Conservation (phyloP, 2,113 vertebrate genomes). For the Pyxicephalus adspersus region DNA sequence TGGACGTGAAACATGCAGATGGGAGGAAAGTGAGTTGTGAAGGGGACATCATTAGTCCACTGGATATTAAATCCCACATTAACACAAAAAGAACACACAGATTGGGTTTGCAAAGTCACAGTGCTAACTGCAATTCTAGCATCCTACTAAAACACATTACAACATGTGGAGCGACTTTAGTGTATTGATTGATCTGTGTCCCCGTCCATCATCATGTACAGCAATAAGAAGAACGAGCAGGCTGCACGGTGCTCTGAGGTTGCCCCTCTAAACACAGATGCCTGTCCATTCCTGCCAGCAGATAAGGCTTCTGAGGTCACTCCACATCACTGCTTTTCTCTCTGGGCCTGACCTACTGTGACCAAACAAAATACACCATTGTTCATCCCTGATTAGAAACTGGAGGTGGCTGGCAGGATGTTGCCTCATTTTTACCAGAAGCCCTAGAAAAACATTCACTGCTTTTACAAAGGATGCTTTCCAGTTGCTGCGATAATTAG, state of each 20-base stretch:
- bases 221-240: slow-evolving; percentile 61
- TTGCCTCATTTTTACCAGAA: slow-evolving; percentile 12
- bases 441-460: background rate
- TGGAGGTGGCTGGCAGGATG: background rate
- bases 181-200: slow-evolving; percentile 15
- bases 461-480: background rate
- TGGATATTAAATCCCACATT: no score
- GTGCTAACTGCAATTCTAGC: background rate
- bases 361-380: slow-evolving; percentile 42
- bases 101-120: no score
- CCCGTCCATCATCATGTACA: slow-evolving; percentile 64
- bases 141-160: background rate
- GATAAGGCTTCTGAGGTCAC: slow-evolving; percentile 56
- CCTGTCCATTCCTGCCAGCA: slow-evolving; percentile 51
- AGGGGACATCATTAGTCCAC: no score
- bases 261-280: slow-evolving; percentile 59
- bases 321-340: slow-evolving; percentile 22
- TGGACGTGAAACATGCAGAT: no score
- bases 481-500: slow-evolving; percentile 5
- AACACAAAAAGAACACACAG: no score
- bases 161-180: background rate
- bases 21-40: no score
- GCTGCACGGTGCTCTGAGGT: slow-evolving; percentile 62
- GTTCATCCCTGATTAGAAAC: slow-evolving; percentile 26
- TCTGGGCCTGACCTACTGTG: slow-evolving; percentile 49